These are phyloP conservation scores for Onychomys leucogaster DNA, from an alignment of 2,797 vertebrate species.

Conservation along the genomic window DNA sequence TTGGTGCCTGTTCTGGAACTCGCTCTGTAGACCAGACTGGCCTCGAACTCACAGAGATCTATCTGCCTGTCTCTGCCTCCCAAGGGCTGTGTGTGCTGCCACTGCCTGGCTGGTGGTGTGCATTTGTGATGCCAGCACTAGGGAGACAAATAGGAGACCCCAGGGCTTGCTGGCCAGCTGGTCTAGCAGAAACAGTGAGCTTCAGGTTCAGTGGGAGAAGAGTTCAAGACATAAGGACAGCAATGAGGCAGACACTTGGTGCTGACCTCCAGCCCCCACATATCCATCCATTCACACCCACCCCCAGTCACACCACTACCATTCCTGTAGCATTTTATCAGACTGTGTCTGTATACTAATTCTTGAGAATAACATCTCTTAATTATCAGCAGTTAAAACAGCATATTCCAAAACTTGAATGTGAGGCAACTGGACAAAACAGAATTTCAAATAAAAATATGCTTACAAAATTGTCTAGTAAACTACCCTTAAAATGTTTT, in stretches of 20 bases:
- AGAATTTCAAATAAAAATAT: slow-evolving; percentile 46
- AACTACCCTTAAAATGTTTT: neutral
- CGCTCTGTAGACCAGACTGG: neutral
- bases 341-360: neutral
- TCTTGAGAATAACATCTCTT: slow-evolving; percentile 39
- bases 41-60: neutral
- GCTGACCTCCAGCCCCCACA: neutral
- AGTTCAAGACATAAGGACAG: neutral
- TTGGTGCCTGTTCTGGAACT: neutral
- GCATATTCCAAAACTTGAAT: slow-evolving; percentile 45
- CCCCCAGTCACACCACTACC: neutral
- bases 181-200: neutral
- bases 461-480: slow-evolving; percentile 14
- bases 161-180: neutral
- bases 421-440: slow-evolving; percentile 21
- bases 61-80: neutral
- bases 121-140: neutral
- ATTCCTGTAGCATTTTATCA: slow-evolving; percentile 1
- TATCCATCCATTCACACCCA: neutral
- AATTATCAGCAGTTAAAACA: slow-evolving; percentile 19
- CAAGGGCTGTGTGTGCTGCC: neutral
- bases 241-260: neutral
- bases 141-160: neutral
- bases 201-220: neutral
- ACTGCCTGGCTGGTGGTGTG: neutral